These are phyloP conservation scores for Sebastes itinus DNA, from an alignment of 2,797 vertebrate genomes.

Conservation along the genomic window DNA sequence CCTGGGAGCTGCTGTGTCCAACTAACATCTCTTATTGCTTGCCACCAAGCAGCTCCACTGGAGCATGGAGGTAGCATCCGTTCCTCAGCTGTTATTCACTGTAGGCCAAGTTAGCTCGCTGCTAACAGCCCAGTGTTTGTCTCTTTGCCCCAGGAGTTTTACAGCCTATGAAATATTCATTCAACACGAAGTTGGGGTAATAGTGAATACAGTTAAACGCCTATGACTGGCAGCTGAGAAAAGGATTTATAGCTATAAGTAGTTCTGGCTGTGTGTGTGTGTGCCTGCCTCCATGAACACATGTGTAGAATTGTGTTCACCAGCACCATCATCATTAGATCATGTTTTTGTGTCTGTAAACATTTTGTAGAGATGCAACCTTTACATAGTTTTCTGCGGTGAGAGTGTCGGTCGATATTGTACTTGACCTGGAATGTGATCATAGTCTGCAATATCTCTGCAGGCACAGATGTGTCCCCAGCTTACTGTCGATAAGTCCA, in stretches of 20 bases:
- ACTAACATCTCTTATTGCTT: slow-evolving; percentile 16
- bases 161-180: slow-evolving; percentile 68
- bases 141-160: slow-evolving; percentile 34
- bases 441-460: slow-evolving; percentile 10
- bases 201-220: slow-evolving; percentile 36
- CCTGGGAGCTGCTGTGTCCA: slow-evolving; percentile 35
- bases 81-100: slow-evolving; percentile 41
- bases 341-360: not conserved
- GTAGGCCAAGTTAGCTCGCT: slow-evolving; percentile 32
- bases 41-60: slow-evolving; percentile 34
- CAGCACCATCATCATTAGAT: not conserved
- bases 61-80: slow-evolving; percentile 22
- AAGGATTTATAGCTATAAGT: not conserved
- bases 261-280: not conserved
- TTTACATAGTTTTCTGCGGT: not conserved
- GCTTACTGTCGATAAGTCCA: slow-evolving; percentile 47
- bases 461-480: slow-evolving; percentile 28
- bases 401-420: not conserved
- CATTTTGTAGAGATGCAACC: not conserved
- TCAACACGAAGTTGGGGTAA: slow-evolving; percentile 39
- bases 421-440: slow-evolving; percentile 19
- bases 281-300: not conserved
- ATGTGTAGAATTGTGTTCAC: not conserved
- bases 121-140: slow-evolving; percentile 46
- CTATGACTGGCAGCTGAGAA: slow-evolving; percentile 19